A percentile compares a stretch with the other conserved stretches of the same genome.
Conservation (phyloP, 2,888 invertebrate species). For the Aleiodes leptofemur region DNA sequence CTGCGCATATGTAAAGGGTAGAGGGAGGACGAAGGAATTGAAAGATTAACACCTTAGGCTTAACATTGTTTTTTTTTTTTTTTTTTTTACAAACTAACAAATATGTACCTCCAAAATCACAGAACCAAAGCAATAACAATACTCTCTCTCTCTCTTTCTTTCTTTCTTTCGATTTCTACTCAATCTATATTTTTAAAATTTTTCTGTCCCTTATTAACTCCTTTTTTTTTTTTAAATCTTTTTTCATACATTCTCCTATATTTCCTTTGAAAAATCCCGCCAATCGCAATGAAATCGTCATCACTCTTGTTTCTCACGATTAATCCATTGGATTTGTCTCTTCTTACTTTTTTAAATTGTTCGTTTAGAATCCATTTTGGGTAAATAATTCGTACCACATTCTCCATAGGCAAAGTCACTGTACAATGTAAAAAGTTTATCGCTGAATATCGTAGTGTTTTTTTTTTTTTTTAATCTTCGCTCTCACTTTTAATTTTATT, state of each 20-base stretch:
- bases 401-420: conserved; percentile 73
- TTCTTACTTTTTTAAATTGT: conserved; percentile 18
- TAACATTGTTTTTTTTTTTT: conserved; percentile 65
- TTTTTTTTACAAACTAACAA: conserved; percentile 72
- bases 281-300: conserved; percentile 48
- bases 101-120: conserved; percentile 74
- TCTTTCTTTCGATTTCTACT: conserved; percentile 62
- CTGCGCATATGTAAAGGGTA: conserved; percentile 65
- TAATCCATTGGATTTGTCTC: conserved; percentile 25
- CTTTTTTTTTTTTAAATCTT: conserved; percentile 20
- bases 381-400: conserved; percentile 58
- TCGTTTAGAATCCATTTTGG: conserved; percentile 49
- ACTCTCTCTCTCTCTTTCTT: conserved; percentile 55
- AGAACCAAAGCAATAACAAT: conserved; percentile 74
- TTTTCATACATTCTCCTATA: conserved; percentile 45
- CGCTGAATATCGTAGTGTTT: conserved; percentile 51
- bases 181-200: conserved; percentile 1
- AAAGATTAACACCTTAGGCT: conserved; percentile 72
- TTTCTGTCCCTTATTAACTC: conserved; percentile 14
- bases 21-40: conserved; percentile 64
- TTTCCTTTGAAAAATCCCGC: conserved; percentile 59
- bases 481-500: conserved; percentile 56
- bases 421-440: conserved; percentile 74
- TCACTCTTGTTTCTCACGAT: conserved; percentile 46
- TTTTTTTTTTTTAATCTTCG: conserved; percentile 59